A percentile compares a stretch with the other conserved stretches of the same genome.
Evolutionary conservation across 2,797 vertebrate species (phyloP).

Genomic region (Lophius americanus): DNA sequence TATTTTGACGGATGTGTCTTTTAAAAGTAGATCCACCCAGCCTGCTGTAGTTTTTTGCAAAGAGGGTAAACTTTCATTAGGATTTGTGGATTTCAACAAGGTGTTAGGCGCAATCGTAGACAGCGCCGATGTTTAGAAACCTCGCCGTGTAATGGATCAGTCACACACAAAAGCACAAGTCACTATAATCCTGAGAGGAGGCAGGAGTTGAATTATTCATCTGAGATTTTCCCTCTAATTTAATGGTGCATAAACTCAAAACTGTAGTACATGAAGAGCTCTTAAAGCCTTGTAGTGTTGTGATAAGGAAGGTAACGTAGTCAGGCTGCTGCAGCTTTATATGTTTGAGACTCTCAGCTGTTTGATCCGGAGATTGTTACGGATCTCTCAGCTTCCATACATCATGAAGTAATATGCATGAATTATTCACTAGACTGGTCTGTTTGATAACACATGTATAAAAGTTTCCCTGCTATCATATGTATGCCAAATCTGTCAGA

Average conservation of each 20-base stretch:
- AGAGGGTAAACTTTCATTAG: slow-evolving; percentile 30
- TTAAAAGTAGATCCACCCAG: slow-evolving; percentile 34
- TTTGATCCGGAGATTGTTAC: slow-evolving; percentile 10
- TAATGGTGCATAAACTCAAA: slow-evolving; percentile 46
- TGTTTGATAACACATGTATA: slow-evolving; percentile 14
- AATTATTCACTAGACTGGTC: slow-evolving; percentile 52
- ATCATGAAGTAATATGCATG: slow-evolving; percentile 28
- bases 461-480: slow-evolving; percentile 10
- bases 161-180: slow-evolving; percentile 57
- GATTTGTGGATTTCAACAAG: slow-evolving; percentile 49
- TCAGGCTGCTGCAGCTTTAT: slow-evolving; percentile 21
- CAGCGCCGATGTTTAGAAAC: slow-evolving; percentile 37
- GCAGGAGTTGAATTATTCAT: slow-evolving; percentile 68
- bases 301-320: slow-evolving; percentile 21
- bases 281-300: slow-evolving; percentile 17
- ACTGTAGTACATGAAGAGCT: slow-evolving; percentile 8
- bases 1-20: slow-evolving; percentile 36
- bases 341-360: slow-evolving; percentile 9
- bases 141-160: slow-evolving; percentile 52
- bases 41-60: slow-evolving; percentile 26
- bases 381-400: slow-evolving; percentile 15
- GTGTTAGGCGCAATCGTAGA: slow-evolving; percentile 40
- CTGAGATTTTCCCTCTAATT: slow-evolving; percentile 24
- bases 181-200: slow-evolving; percentile 51
- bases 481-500: too few species aligned